phyloP scores from a whole-genome alignment of 2,888 invertebrate genomes.

The Nemotelus nigrinus region DNA sequence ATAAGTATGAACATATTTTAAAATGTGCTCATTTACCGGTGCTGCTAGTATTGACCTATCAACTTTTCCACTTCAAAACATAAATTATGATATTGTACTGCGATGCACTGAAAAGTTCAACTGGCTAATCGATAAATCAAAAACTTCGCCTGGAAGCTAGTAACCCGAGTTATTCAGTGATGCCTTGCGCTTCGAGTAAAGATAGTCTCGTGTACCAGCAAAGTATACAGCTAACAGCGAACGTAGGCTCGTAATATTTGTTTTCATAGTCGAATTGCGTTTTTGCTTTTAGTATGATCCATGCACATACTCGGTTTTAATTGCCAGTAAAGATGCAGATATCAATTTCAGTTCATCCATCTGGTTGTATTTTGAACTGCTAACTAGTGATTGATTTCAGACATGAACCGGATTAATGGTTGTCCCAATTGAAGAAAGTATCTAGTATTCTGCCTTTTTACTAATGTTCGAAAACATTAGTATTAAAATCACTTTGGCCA shows the following conservation, averaged over 20 bases:
- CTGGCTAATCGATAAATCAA: conserved; percentile 33
- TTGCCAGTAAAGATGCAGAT: conserved; percentile 27
- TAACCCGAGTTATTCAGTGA: no score
- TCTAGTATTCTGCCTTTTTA: no score
- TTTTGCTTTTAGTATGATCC: not conserved
- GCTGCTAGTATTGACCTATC: conserved; percentile 30
- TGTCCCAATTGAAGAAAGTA: no score
- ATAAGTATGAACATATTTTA: not conserved
- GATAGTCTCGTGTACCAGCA: not conserved
- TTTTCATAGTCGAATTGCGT: not conserved
- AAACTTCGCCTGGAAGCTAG: not conserved
- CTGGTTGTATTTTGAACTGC: not conserved
- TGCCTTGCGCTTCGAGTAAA: no score
- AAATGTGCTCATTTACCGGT: not conserved
- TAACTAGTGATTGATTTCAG: no score
- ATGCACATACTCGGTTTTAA: conserved; percentile 2
- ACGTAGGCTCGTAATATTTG: not conserved
- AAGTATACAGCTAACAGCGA: not conserved
- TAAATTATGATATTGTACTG: conserved; percentile 24
- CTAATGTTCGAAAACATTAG: no score
- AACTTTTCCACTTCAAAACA: conserved; percentile 7
- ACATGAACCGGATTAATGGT: no score
- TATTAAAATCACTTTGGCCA: no score
- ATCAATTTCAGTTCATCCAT: conserved; percentile 4
- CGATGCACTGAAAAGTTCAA: conserved; percentile 33